These are phyloP conservation scores for Lasioglossum zephyrum DNA, from an alignment of 2,888 invertebrate species.

Conservation along the genomic window DNA sequence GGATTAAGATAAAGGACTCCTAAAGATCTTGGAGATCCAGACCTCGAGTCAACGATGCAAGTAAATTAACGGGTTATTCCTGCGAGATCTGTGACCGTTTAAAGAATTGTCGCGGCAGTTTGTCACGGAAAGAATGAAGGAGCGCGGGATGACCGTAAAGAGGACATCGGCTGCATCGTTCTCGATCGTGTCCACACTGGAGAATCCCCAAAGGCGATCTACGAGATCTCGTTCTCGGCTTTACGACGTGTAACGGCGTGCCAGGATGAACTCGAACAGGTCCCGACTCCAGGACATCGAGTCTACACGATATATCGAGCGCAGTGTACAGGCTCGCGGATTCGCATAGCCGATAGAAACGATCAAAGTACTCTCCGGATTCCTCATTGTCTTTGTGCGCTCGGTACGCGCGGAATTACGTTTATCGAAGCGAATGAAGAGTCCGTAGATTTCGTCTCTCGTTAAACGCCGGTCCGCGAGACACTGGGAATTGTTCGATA, in stretches of 20 bases:
- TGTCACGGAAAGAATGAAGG: neutral
- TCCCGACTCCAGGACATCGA: neutral
- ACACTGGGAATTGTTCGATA: constrained; percentile 11
- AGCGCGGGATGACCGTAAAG: constrained; percentile 17
- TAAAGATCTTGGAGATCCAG: neutral
- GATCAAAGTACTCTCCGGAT: constrained; percentile 29
- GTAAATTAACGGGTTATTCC: neutral
- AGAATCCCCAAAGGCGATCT: constrained; percentile 2
- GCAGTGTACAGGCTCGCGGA: constrained; percentile 27
- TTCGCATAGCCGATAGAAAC: constrained; percentile 11
- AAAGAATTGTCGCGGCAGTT: neutral
- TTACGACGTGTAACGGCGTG: neutral
- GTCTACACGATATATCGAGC: neutral
- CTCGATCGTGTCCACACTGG: constrained; percentile 49
- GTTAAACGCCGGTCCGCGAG: constrained; percentile 4
- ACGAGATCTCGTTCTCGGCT: neutral
- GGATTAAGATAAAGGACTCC: too few relatives aligned
- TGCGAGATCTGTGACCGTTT: neutral
- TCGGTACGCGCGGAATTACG: constrained; percentile 17
- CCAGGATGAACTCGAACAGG: neutral
- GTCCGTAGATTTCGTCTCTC: constrained; percentile 10
- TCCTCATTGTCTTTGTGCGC: neutral
- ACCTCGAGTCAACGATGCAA: neutral
- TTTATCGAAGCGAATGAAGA: constrained; percentile 12
- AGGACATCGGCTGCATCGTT: constrained; percentile 15